Conservation (phyloP, 2,888 invertebrate genomes). For the Cryptocephalus primarius region DNA sequence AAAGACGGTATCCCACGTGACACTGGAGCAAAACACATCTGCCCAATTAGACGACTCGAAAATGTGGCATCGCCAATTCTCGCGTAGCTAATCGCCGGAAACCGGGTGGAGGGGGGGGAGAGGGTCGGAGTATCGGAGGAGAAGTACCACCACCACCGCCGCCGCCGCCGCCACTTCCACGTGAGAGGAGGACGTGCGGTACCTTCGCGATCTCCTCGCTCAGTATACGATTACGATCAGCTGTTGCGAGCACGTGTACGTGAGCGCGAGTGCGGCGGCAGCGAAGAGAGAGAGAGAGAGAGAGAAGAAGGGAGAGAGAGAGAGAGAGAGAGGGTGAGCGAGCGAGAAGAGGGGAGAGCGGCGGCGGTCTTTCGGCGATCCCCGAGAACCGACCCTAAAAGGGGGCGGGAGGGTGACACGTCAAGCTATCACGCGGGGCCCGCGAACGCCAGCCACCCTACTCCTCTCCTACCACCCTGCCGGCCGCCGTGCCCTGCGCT, state of each 20-base stretch:
- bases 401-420: slow-evolving; percentile 47
- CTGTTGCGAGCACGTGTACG: no score
- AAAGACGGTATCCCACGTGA: no score
- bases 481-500: slow-evolving; percentile 19
- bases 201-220: no score
- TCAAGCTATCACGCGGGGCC: slow-evolving; percentile 42
- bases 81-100: slow-evolving; percentile 6
- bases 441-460: slow-evolving; percentile 27
- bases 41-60: no score
- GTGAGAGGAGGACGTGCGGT: no score
- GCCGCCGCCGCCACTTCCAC: no score
- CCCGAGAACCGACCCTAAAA: not conserved
- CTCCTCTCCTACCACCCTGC: slow-evolving; percentile 21
- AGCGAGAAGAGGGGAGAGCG: not conserved
- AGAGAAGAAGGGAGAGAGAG: no score
- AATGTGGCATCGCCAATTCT: not conserved
- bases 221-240: no score
- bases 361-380: not conserved
- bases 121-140: not conserved
- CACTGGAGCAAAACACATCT: no score
- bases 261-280: no score
- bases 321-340: not conserved
- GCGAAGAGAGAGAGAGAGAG: no score
- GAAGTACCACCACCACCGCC: no score
- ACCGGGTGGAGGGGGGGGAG: not conserved